Percentiles rank a stretch among this genome's conserved stretches.
Conservation (phyloP, 2,113 vertebrate genomes). For the Rhinolophus ferrumequinum region DNA sequence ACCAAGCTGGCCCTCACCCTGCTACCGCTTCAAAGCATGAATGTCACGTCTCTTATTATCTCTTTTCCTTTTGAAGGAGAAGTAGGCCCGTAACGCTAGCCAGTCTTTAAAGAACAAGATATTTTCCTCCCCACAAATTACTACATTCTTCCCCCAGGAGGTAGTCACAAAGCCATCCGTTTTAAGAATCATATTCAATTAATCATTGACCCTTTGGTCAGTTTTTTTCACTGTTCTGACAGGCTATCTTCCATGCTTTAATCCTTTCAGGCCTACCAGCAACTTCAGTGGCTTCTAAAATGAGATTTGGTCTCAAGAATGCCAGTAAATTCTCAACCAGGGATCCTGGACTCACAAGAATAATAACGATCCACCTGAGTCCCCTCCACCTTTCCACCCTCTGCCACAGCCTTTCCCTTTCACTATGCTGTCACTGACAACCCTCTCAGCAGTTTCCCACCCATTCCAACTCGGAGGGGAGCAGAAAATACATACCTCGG, state of each 20-base stretch:
- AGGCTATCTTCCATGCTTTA: neutral
- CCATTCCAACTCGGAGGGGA: neutral
- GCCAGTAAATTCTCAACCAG: conserved; percentile 27
- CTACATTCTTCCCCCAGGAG: neutral
- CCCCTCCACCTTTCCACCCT: neutral
- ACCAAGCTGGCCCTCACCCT: neutral
- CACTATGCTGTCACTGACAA: neutral
- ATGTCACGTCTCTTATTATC: neutral
- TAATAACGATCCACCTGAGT: neutral
- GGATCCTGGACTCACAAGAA: neutral
- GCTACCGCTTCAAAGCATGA: neutral
- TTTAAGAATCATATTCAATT: conserved; percentile 19
- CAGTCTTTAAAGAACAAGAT: conserved; percentile 47
- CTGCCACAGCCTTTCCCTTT: neutral
- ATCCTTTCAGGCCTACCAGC: neutral
- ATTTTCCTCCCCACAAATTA: neutral
- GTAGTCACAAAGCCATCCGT: conserved; percentile 24
- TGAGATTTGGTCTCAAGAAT: conserved; percentile 39
- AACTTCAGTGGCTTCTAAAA: conserved; percentile 12
- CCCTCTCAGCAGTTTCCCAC: neutral
- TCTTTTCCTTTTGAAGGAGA: neutral
- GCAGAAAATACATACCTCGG: conserved; percentile 57
- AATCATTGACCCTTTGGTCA: neutral
- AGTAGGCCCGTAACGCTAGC: neutral
- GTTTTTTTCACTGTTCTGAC: neutral